A percentile compares a stretch with the other conserved stretches of the same genome.
Evolutionary conservation across 2,888 invertebrate species (phyloP).

Genomic region (Amiota minor): DNA sequence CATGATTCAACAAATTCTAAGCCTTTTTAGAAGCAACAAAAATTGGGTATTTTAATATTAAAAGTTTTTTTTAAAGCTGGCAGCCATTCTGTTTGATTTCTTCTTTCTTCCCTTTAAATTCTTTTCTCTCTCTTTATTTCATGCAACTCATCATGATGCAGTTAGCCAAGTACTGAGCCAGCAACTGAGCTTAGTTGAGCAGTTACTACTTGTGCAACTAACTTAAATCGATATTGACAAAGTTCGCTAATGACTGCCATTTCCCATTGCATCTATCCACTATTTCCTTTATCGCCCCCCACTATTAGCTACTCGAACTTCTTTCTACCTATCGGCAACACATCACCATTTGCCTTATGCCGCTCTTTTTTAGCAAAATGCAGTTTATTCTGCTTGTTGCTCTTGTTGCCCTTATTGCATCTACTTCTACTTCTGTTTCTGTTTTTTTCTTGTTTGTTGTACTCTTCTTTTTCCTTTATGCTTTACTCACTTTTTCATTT

Average conservation of each 20-base stretch:
- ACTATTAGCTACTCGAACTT: neutral
- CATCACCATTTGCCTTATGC: neutral
- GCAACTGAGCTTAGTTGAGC: neutral
- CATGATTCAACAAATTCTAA: too few species aligned
- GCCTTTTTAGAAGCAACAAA: too few species aligned
- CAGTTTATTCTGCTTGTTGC: neutral
- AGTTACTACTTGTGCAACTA: constrained; percentile 21
- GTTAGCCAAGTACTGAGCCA: neutral
- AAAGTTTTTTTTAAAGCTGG: too few species aligned
- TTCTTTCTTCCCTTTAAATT: too few species aligned
- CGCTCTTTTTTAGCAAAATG: neutral
- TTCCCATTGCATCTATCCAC: neutral
- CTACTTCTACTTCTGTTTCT: neutral
- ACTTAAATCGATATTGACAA: constrained; percentile 41
- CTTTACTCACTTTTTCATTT: constrained; percentile 22
- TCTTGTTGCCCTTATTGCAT: neutral
- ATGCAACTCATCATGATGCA: neutral
- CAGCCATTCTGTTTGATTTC: too few species aligned
- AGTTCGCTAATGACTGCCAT: constrained; percentile 39
- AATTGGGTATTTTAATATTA: too few species aligned
- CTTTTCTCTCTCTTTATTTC: too few species aligned
- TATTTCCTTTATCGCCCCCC: neutral
- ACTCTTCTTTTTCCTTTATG: neutral
- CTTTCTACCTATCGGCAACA: neutral
- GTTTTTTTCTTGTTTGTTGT: too few species aligned